Evolutionary conservation across 2,888 invertebrate species (phyloP), one percentile per base, ranked within the genome.

Genomic region (Trissolcus brochymenae): DNA sequence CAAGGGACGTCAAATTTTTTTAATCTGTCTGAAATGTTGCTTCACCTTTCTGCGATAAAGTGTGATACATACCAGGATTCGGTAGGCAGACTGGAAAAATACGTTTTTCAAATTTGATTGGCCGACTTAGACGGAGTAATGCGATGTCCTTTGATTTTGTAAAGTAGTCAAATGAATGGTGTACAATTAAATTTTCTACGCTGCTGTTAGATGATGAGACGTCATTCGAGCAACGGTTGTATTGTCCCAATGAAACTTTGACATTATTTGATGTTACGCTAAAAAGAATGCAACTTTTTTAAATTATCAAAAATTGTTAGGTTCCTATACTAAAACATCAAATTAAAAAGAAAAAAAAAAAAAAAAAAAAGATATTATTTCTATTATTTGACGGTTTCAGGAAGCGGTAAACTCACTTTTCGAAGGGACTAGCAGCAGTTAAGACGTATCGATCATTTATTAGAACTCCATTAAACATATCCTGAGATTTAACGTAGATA

Each of bases 41-140:
- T 29, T 29, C 29, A 29, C 29, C 9, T 29, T 29, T 29, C 6
- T 29, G 29, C 6, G 6, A 29, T 29, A 4, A 29, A 4, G 29
- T 9, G 29, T 29, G 29, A 29, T 29, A 29, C 29, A 85, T 83
- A 90, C 91, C 90, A 65, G 91, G 89, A 68, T 90, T 86, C 2
- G 93, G 91, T 79, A 94, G 83, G 78, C 92, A 92, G 62, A 94
- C 91, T 0, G 93, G 93, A 1, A 90, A 88, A 54, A 93, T 90
- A 29, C 90, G 87, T 71, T 87, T 89, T 77, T 90, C 91, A 75
- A 92, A 91, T 70, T 87, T 86, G 9, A 91, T 89, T 1, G 91
- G 90, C 9, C 91, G 90, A 76, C 90, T 90, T 16, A 93, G 83
- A 59, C 90, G 90, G 40, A 94, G 81, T 7, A 94, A 82, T 0